Base-by-base conservation (phyloP, 1,140 invertebrate genomes). In the Scaptomyza pallida region DNA sequence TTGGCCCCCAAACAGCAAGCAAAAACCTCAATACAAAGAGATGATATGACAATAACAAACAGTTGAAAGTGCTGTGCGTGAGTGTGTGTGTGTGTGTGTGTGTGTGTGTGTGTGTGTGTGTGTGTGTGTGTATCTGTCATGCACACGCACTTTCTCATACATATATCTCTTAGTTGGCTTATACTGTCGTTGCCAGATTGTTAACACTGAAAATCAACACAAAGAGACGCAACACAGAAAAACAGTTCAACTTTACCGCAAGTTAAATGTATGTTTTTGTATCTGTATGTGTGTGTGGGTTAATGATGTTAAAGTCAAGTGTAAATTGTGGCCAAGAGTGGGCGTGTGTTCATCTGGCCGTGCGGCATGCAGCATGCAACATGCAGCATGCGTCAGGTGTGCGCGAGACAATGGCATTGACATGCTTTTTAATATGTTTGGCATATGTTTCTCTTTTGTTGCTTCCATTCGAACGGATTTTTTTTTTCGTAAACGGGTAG, bases 401-500 rank as follows among this genome's bases (percentile, higher is more conserved):
- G 35, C 3, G 45, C 21, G 21, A 54, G 33, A 59, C 54, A 67
- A 72, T 68, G 35, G 33, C 70, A 72, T 68, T 72, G 63, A 72
- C 70, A 72, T 61, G 55, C 13, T 72, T 72, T 72, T 72, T 59
- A 72, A 72, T 72, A 72, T 72, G 69, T 72, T 72, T 72, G 62
- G 48, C 69, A 72, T 68, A 60, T 61, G 69, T 72, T 67, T 60
- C 52, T 60, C 52, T 55, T 51, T 72, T 52, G 52, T 62, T 26
- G 26, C 26, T 30, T 26, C 5, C 23, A 5, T 23, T 26, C 23
- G 3, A 26, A 26, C 23, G 23, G 23, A 6, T 26, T 60, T 40
- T 47, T 9, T 30, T 30, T 30, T 30, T 30, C 9, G 6, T 30
- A 10, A 10, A 2, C 5, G 3, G 23, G 10, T 33, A 13, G 8